Conservation (phyloP, 2,797 vertebrate species). For the Meda fulgida region DNA sequence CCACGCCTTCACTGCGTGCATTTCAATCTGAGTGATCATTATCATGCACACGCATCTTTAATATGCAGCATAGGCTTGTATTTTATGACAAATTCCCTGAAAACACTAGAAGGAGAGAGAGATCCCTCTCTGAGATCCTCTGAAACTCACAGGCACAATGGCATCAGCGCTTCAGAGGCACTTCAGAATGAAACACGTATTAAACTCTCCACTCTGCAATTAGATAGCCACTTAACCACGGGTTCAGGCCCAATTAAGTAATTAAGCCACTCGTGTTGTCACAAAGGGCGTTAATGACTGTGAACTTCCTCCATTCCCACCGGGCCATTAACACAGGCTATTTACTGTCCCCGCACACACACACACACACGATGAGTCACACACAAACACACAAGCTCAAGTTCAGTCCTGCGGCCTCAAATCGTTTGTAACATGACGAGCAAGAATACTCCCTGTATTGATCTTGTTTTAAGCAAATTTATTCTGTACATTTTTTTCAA, state of each 20-base stretch:
- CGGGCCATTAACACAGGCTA: neutral
- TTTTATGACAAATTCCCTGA: neutral
- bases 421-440: neutral
- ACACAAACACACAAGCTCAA: neutral
- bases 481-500: too few species aligned
- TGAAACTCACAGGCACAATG: neutral
- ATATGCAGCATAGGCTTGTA: neutral
- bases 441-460: neutral
- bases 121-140: neutral
- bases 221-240: conserved; percentile 9
- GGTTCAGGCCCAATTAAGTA: conserved; percentile 47
- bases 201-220: conserved; percentile 39
- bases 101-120: neutral
- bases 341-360: neutral
- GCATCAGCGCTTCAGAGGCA: neutral
- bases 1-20: neutral
- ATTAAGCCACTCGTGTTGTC: conserved; percentile 34
- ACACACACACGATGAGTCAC: conserved; percentile 3
- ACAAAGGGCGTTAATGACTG: conserved; percentile 35
- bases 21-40: neutral
- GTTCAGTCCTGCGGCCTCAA: neutral
- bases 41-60: neutral
- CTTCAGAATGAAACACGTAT: conserved; percentile 6
- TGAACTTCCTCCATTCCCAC: conserved; percentile 5
- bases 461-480: too few species aligned